These are phyloP conservation scores for Oncorhynchus keta DNA, from an alignment of 2,113 vertebrate genomes.

Conservation along the genomic window DNA sequence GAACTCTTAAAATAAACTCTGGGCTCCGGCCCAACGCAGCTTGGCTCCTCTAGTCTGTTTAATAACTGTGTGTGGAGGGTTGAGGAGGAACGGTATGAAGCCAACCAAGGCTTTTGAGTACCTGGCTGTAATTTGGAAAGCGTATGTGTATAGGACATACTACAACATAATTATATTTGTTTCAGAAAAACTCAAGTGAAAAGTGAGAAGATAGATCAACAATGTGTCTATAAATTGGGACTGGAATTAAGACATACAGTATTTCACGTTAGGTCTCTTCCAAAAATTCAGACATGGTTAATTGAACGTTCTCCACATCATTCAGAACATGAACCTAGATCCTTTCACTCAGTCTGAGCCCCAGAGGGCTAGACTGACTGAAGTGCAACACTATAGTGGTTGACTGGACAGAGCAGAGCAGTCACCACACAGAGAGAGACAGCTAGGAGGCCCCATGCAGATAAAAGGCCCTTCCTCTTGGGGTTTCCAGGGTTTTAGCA, in stretches of 20 bases:
- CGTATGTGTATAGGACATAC: background rate
- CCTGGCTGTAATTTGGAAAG: background rate
- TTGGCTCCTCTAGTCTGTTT: slow-evolving; percentile 20
- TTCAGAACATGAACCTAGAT: background rate
- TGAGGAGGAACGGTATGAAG: background rate
- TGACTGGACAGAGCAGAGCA: background rate
- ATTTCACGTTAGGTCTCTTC: background rate
- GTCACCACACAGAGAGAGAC: slow-evolving; percentile 3
- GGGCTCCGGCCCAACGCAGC: slow-evolving; percentile 49
- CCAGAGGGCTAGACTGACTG: slow-evolving; percentile 5
- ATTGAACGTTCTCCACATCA: background rate
- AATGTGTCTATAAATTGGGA: background rate
- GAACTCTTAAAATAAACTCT: slow-evolving; percentile 86
- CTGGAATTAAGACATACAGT: background rate
- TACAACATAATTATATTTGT: background rate
- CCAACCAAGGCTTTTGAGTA: background rate
- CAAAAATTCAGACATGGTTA: background rate
- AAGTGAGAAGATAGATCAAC: background rate
- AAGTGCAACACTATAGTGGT: background rate
- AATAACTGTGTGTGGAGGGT: background rate
- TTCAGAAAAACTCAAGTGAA: background rate
- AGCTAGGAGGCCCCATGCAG: slow-evolving; percentile 20
- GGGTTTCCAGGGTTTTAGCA: slow-evolving; percentile 59
- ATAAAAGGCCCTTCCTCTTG: slow-evolving; percentile 47
- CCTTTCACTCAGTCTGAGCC: slow-evolving; percentile 25